Conservation (phyloP, 2,797 vertebrate genomes). For the Heterohyrax brucei region DNA sequence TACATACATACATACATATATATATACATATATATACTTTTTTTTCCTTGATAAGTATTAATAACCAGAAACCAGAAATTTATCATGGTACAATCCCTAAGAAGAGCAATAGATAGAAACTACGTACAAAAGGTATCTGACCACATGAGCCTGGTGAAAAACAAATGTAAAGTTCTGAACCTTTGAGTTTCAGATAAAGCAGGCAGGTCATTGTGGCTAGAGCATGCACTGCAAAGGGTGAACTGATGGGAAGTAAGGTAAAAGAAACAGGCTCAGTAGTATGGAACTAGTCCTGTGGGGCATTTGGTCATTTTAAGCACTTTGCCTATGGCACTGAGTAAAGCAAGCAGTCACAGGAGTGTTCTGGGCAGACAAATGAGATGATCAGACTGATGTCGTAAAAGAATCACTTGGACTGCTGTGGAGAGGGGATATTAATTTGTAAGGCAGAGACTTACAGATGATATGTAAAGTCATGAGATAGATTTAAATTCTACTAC, state of each 20-base stretch:
- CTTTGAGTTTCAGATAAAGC: neutral
- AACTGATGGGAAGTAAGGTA: neutral
- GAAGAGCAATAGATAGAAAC: neutral
- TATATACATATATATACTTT: neutral
- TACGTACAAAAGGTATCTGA: constrained; percentile 68
- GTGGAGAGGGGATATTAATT: neutral
- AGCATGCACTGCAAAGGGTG: neutral
- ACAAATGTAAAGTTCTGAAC: neutral
- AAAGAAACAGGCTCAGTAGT: neutral
- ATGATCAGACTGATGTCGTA: neutral
- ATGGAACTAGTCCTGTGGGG: neutral
- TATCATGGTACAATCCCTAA: constrained; percentile 63
- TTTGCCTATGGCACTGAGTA: neutral
- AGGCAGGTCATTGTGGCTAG: neutral
- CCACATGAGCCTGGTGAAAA: constrained; percentile 63
- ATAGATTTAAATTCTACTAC: neutral
- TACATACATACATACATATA: no score
- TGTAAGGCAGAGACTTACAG: neutral
- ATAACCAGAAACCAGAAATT: constrained; percentile 68
- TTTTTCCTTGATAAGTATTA: constrained; percentile 19
- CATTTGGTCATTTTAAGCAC: neutral
- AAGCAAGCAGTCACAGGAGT: neutral
- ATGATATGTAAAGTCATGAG: neutral
- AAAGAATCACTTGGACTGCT: neutral
- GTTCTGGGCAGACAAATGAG: neutral